These are phyloP conservation scores for Iselma pallidipennis DNA, from an alignment of 2,888 invertebrate species.

Conservation along the genomic window DNA sequence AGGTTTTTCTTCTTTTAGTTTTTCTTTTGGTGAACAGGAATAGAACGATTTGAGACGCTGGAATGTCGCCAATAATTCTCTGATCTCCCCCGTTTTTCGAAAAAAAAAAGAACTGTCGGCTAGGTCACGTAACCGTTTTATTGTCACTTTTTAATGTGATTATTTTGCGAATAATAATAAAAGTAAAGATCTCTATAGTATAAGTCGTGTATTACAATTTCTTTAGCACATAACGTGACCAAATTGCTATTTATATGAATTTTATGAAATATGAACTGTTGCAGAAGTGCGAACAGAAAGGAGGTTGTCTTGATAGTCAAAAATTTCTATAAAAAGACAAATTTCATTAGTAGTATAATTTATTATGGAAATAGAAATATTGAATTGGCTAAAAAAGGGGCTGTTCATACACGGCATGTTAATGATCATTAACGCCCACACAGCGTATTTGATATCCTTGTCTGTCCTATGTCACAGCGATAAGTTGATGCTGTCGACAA, in stretches of 20 bases:
- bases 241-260: neutral
- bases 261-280: neutral
- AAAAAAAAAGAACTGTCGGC: neutral
- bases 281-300: neutral
- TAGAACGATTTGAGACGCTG: neutral
- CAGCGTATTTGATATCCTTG: no score
- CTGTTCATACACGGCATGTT: no score
- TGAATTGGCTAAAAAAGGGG: no score
- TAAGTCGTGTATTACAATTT: neutral
- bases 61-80: neutral
- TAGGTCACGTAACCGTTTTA: neutral
- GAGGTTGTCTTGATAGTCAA: no score
- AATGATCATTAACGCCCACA: no score
- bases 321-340: no score
- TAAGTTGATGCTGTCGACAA: no score
- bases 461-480: no score
- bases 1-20: neutral
- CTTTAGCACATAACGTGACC: neutral
- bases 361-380: no score
- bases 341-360: no score
- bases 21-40: neutral
- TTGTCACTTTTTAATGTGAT: neutral
- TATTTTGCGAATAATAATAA: neutral
- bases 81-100: neutral
- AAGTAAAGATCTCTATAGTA: no score